Percentiles rank a stretch among this genome's conserved stretches.
Evolutionary conservation across 2,888 invertebrate species (phyloP).

Genomic region (Diploptera punctata): DNA sequence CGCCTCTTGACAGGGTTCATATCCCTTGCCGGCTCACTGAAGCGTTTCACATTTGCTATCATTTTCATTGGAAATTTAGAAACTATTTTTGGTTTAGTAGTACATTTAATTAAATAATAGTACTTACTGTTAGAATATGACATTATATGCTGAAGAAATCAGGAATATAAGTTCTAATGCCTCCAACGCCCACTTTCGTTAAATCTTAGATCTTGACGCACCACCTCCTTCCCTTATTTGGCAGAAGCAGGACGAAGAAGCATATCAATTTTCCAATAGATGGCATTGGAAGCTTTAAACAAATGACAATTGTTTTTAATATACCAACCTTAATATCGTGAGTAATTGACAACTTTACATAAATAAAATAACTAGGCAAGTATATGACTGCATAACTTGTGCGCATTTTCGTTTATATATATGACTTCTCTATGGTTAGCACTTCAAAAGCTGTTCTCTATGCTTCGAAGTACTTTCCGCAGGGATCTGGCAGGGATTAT

Average conservation of each 20-base stretch:
- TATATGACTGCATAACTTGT: too few species aligned
- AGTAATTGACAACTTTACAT: too few species aligned
- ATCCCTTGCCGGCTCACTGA: constrained; percentile 7
- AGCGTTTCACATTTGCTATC: not conserved
- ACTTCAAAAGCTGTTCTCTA: too few species aligned
- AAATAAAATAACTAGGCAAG: too few species aligned
- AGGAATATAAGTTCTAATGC: not conserved
- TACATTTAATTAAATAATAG: not conserved
- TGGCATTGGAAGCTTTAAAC: constrained; percentile 18
- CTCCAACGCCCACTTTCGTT: constrained; percentile 34
- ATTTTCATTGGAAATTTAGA: not conserved
- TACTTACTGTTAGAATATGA: constrained; percentile 44
- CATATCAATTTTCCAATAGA: constrained; percentile 5
- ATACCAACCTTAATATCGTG: too few species aligned
- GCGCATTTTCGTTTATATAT: too few species aligned
- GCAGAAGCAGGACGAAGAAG: not conserved
- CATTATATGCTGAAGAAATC: constrained; percentile 27
- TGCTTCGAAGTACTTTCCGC: too few species aligned
- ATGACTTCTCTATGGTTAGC: too few species aligned
- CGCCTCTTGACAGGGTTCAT: not conserved
- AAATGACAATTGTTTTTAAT: not conserved
- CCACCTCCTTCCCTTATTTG: constrained; percentile 33
- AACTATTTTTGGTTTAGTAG: not conserved
- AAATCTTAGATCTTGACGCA: not conserved
- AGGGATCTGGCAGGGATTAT: too few species aligned